These are phyloP conservation scores for Phyllotreta striolata DNA, from an alignment of 2,888 invertebrate genomes.

Conservation along the genomic window DNA sequence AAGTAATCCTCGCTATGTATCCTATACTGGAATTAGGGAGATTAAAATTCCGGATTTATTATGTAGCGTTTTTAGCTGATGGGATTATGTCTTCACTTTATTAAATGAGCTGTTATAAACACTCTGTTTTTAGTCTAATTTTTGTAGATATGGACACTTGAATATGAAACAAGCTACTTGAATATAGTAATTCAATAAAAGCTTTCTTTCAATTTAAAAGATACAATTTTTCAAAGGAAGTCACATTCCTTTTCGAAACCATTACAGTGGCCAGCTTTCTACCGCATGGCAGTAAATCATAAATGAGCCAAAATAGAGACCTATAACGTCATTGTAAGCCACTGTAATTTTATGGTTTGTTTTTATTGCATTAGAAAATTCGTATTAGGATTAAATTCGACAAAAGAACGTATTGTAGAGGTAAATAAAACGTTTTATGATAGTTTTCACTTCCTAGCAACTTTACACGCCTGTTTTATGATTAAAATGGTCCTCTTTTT, in stretches of 20 bases:
- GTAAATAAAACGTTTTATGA: slow-evolving; percentile 44
- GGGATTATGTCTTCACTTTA: no score
- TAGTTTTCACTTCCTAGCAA: slow-evolving; percentile 44
- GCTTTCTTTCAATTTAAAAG: not conserved
- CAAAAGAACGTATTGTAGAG: slow-evolving; percentile 31
- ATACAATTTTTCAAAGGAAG: slow-evolving; percentile 5
- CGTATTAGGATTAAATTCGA: slow-evolving; percentile 34
- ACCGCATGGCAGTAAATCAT: slow-evolving; percentile 38
- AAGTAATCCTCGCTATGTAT: not conserved
- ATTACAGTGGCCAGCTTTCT: slow-evolving; percentile 34
- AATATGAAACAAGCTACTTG: no score
- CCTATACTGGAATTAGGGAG: no score
- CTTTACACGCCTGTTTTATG: slow-evolving; percentile 36
- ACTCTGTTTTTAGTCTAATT: no score
- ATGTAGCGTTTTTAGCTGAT: no score
- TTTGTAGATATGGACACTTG: no score
- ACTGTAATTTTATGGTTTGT: slow-evolving; percentile 50
- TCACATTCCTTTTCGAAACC: slow-evolving; percentile 20
- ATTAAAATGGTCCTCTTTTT: slow-evolving; percentile 28
- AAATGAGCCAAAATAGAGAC: slow-evolving; percentile 25
- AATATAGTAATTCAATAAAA: no score
- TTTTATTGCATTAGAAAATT: slow-evolving; percentile 47
- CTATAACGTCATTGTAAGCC: slow-evolving; percentile 32
- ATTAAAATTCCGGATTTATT: no score
- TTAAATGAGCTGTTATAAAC: no score